Base-by-base conservation (phyloP, 2,888 invertebrate species). In the Drosophila anomelani region DNA sequence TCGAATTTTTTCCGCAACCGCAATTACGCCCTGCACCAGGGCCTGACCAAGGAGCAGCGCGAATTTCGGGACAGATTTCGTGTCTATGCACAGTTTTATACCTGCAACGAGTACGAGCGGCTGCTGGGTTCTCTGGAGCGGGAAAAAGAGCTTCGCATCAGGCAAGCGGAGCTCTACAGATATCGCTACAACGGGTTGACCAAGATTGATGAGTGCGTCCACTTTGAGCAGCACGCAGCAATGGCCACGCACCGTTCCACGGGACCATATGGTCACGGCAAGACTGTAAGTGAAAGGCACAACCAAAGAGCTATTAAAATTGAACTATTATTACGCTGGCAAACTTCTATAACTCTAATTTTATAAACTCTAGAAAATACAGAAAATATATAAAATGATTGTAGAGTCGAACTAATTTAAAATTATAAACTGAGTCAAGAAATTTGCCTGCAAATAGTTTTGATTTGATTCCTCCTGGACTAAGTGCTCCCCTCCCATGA, bases 111-210 rank as follows among this genome's bases (percentile, higher is more conserved):
- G 92, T 96, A 98, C 85, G 96, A 96, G 71, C 95, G 96, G 73
- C 95, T 97, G 34, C 93, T 96, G 56, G 95, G 95, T 7, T 97
- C 96, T 74, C 92, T 97, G 61, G 96, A 96, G 93, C 94, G 96
- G 64, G 98, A 98, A 93, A 95, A 96, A 79, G 97, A 98, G 90
- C 93, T 98, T 70, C 95, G 97, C 78, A 94, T 96, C 84, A 94
- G 98, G 8, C 94, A 98, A 29, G 95, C 96, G 2, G 98, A 98
- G 93, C 93, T 97, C 47, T 94, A 95, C 91, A 95, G 97, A 73
- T 96, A 98, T 93, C 94, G 98, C 34, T 95, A 96, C 86, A 96
- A 97, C 82, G 98, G 98, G 32, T 94, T 98, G 43, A 96, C 96
- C 4, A 94, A 95, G 47, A 94, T 96, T 59, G 96, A 96, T 90